These are phyloP conservation scores for Clivina fossor DNA, from an alignment of 2,888 invertebrate genomes.

Conservation along the genomic window DNA sequence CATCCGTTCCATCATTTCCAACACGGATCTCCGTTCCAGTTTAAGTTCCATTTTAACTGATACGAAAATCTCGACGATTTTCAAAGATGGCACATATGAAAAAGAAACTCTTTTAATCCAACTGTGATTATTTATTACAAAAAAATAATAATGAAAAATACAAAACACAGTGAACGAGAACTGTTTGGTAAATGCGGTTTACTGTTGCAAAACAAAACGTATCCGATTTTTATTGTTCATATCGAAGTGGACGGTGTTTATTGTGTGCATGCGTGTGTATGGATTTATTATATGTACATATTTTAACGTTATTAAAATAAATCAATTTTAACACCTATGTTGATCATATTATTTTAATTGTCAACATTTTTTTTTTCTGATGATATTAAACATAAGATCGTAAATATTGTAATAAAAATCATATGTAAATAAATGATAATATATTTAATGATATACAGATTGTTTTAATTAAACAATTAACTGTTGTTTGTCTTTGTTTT, in stretches of 20 bases:
- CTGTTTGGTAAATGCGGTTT: neutral
- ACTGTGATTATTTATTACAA: slow-evolving; percentile 22
- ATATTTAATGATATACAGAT: too few species aligned
- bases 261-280: slow-evolving; percentile 26
- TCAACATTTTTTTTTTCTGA: neutral
- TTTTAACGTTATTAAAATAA: slow-evolving; percentile 29
- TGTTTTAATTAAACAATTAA: too few species aligned
- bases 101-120: slow-evolving; percentile 16
- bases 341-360: too few species aligned
- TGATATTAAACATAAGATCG: too few species aligned
- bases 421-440: neutral
- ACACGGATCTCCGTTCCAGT: slow-evolving; percentile 89
- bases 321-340: slow-evolving; percentile 2
- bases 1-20: slow-evolving; percentile 82
- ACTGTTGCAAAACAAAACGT: slow-evolving; percentile 13
- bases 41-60: slow-evolving; percentile 96
- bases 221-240: slow-evolving; percentile 28
- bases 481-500: too few species aligned
- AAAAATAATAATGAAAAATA: slow-evolving; percentile 2
- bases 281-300: slow-evolving; percentile 22
- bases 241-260: slow-evolving; percentile 26
- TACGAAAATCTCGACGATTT: slow-evolving; percentile 1
- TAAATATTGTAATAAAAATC: neutral
- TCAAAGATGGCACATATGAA: neutral
- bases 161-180: slow-evolving; percentile 14